These are phyloP conservation scores for Achlya flavicornis DNA, from an alignment of 2,888 invertebrate species.

Conservation along the genomic window DNA sequence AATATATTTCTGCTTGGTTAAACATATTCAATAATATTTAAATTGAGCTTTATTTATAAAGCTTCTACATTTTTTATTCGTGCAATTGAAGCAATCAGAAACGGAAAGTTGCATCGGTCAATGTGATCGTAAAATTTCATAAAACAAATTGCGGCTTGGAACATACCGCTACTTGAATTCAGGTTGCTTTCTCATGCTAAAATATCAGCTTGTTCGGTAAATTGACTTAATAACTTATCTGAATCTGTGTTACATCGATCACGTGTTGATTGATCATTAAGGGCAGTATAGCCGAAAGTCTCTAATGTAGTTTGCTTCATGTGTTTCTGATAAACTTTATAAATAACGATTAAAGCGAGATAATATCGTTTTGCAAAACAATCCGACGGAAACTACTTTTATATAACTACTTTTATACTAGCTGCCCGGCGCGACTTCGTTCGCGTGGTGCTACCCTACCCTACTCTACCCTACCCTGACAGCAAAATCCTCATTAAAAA, in stretches of 20 bases:
- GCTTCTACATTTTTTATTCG: slow-evolving; percentile 28
- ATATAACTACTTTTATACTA: too few relatives aligned
- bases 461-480: too few relatives aligned
- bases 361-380: slow-evolving; percentile 1
- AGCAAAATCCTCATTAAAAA: too few relatives aligned
- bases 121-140: slow-evolving; percentile 44
- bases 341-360: slow-evolving; percentile 1
- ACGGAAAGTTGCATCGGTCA: slow-evolving; percentile 40
- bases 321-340: neutral
- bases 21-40: slow-evolving; percentile 48
- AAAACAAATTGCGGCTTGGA: slow-evolving; percentile 52
- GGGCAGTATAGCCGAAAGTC: slow-evolving; percentile 16
- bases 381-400: neutral
- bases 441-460: too few relatives aligned
- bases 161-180: slow-evolving; percentile 58
- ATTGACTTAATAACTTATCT: slow-evolving; percentile 29
- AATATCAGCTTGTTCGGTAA: slow-evolving; percentile 34
- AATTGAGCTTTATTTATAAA: slow-evolving; percentile 47
- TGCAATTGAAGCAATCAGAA: slow-evolving; percentile 46
- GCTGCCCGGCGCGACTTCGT: too few relatives aligned
- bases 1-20: slow-evolving; percentile 51
- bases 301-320: slow-evolving; percentile 2
- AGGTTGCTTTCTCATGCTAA: slow-evolving; percentile 56
- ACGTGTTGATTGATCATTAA: slow-evolving; percentile 32
- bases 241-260: slow-evolving; percentile 22